Evolutionary conservation across 2,113 vertebrate species (phyloP), one percentile per base, ranked within the genome.

Genomic region (Petromus typicus): DNA sequence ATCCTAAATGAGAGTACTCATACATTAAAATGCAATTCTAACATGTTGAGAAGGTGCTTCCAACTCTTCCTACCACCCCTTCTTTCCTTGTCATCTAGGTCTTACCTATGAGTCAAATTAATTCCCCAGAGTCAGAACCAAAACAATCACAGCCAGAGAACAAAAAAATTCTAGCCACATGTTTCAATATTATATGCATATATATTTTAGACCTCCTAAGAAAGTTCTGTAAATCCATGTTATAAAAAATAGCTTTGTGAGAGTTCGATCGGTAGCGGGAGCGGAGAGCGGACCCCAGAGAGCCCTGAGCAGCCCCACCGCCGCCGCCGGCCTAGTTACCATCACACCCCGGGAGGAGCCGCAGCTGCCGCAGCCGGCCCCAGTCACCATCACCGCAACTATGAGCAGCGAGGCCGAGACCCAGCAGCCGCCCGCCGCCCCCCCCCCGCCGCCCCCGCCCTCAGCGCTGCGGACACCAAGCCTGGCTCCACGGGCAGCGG

Each of bases 91-190:
- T 54, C 45, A 83, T 71, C 66, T 67, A 67, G 18, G n/a, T 83
- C 90, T 88, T 69, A 80, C 64, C 17, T 9, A 48, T 12, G 34
- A 93, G 48, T 92, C 64, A 94, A n/a, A n/a, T n/a, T n/a, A n/a
- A 82, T 86, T 75, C 80, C 85, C 78, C 59, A 20, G 51, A 25
- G 4, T 92, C 34, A 61, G 34, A 86, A n/a, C 54, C 83, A 94
- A 94, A 92, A 79, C 57, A 48, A 87, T 85, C 37, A 81, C 9
- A 90, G 54, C 34, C 66, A 37, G 18, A 92, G 40, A 93, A 90
- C 61, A 89, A 95, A 95, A 51, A 71, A 80, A 56, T n/a, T 56
- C 64, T 32, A 91, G 54, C 93, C 43, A 64, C 0, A 12, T 34
- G 75, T 25, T 7, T 56, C 80, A 79, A 43, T 27, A 9, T 83